These are phyloP conservation scores for Cygnus buccinator DNA, from an alignment of 2,113 vertebrate genomes.

Conservation along the genomic window DNA sequence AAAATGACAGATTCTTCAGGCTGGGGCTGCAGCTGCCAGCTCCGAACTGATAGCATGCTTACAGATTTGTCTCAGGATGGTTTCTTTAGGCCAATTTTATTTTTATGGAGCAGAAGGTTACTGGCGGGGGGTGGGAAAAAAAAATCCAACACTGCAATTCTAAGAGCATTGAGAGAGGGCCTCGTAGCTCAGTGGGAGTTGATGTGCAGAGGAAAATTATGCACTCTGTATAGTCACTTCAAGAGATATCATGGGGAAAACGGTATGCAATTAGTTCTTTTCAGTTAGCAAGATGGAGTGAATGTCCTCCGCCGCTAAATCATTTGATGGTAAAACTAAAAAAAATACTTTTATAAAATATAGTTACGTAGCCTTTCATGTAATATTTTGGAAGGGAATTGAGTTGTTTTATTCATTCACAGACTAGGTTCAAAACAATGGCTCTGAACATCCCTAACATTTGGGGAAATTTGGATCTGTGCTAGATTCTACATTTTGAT, in stretches of 20 bases:
- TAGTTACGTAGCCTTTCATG: not conserved
- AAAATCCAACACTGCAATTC: not conserved
- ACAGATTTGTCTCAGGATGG: not conserved
- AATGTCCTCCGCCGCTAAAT: not conserved
- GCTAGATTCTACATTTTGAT: not conserved
- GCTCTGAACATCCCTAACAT: not conserved
- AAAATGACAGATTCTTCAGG: not conserved
- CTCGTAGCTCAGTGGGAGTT: not conserved
- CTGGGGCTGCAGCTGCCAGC: not conserved
- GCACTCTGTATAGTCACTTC: not conserved
- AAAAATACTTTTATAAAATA: not conserved
- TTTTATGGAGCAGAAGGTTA: not conserved
- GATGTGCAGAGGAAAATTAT: not conserved
- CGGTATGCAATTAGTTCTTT: not conserved
- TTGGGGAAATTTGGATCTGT: not conserved
- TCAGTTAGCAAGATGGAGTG: not conserved
- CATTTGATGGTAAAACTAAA: not conserved
- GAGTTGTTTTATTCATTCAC: not conserved
- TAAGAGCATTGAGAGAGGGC: not conserved
- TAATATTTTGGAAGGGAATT: not conserved
- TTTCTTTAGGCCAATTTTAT: not conserved
- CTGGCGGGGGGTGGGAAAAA: not conserved
- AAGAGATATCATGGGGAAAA: not conserved
- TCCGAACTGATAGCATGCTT: not conserved
- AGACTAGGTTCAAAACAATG: not conserved